Base-by-base conservation (phyloP, 2,888 invertebrate genomes). In the Maniola hyperantus region DNA sequence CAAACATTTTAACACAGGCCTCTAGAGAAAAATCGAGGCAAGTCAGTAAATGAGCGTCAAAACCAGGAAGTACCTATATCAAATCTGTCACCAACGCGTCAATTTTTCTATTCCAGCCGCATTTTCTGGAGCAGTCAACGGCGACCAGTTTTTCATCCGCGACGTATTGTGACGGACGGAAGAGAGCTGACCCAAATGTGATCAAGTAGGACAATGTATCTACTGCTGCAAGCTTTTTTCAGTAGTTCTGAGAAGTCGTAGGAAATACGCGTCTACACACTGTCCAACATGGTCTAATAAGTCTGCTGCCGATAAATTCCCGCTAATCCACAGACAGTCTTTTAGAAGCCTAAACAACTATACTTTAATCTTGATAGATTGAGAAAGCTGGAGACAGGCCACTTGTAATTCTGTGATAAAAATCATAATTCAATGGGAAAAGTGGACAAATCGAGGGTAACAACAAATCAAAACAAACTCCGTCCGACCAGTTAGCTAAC, bases 181-280 rank as follows among this genome's bases (percentile, higher is more conserved):
- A 70, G 67, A 58, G 53, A 11, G 15, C 50, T 53, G 70, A 64
- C 68, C 70, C 62, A 64, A 70, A 70, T 68, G 20, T 53, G 48
- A 7, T 26, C 54, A 68, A 64, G 63, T 70, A 61, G 68, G 64
- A 68, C 70, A 61, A 54, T 48, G 57, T 58, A n/a, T n/a, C n/a
- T n/a, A 50, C 62, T 54, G 61, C 55, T 36, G 39, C 20, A 11
- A 36, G 36, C 20, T 61, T 66, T 69, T 58, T 69, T 66, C 69
- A 62, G 67, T 61, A 36, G 50, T 70, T 70, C 67, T 59, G 20
- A 65, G 70, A 70, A 70, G 65, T 7, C 58, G 51, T 61, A 66
- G 61, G 57, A 68, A 64, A 66, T 59, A 57, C 5, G 13, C 15
- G 1, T 55, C 18, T 34, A 18, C 36, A 55, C 36, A 55, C 15